Base-by-base conservation (phyloP, 2,113 vertebrate species). In the Elaphurus davidianus region DNA sequence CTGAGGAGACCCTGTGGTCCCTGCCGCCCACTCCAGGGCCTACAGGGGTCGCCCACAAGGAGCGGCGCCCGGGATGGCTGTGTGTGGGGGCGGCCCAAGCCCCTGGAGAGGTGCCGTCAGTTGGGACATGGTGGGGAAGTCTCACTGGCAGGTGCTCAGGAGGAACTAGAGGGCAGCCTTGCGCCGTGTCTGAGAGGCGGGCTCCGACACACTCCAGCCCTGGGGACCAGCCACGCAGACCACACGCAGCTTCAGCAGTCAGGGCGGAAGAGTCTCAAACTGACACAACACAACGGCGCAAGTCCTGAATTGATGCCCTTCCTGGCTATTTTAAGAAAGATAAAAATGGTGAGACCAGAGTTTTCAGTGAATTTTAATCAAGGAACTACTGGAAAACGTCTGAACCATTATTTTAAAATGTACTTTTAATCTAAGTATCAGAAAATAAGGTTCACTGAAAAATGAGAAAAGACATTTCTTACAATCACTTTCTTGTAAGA, bases 1-100 rank as follows among this genome's bases (percentile, higher is more conserved):
- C 50, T 1, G 7, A 43, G 50, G 12, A 23, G 67, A 23, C 47
- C 59, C 17, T 1, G 19, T 10, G 0, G 7, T 16, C 9, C 57
- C 0, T 3, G 1, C 33, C 0, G 1, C 47, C 5, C 9, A 7
- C 50, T 5, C 5, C 0, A 30, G 47, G n/a, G 21, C 30, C 36
- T 2, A 16, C 7, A 23, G 43, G 57, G 19, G 14, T 10, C 1
- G 3, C 2, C 47, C 12, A 33, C 19, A 0, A 30, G 23, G 4
- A 21, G 25, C 7, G 33, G 17, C 12, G 27, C 43, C 40, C 4
- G 0, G 3, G 13, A 40, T 0, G 1, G 47, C 64, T 36, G 3
- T 7, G 10, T 0, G 10, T 0, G 23, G 50, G 1, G 13, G 25
- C 0, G 3, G 25, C 16, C 43, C 12, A 3, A 11, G 17, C 45